Base-by-base conservation (phyloP, 2,113 vertebrate genomes). In the Eublepharis macularius region DNA sequence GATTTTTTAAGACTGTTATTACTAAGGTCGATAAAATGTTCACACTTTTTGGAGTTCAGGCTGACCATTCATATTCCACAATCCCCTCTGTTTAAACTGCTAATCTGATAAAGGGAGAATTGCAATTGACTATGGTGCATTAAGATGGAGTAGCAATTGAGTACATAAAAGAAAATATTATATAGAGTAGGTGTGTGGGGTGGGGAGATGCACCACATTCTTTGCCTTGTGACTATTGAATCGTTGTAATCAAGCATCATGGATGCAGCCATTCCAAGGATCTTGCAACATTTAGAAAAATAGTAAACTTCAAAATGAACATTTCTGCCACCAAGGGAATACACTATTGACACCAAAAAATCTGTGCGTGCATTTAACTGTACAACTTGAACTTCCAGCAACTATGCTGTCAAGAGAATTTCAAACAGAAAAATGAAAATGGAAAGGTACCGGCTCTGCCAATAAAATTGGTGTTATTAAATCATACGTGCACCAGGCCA, bases 111-210 rank as follows among this genome's bases (percentile, higher is more conserved):
- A 29, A 63, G 7, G 13, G 57, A n/a, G 32, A 29, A 45, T 66
- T 65, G 13, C 16, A 49, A 29, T 9, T 34, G 41, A 80, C 34
- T 47, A 34, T 69, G 11, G 21, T 24, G 34, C 65, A 19, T 63
- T 79, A 57, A 68, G 14, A 66, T 3, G n/a, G 26, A 2, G 11
- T 36, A 16, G 24, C 43, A 51, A 26, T 17, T 32, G 6, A 47
- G 34, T 26, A 45, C 8, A 21, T 24, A 74, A 2, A 36, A 47
- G 26, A 14, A 65, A 66, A 6, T 68, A 45, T 19, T 2, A 21
- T 6, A 26, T 19, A 34, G 32, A 24, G 3, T 29, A 1, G 6
- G 0, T n/a, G n/a, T n/a, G n/a, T n/a, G n/a, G 8, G 12, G 6
- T 41, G 10, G 4, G 6, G 4, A 19, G 36, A 34, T 47, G 34